Base-by-base conservation (phyloP, 2,113 vertebrate species). In the Coracopsis vasa region DNA sequence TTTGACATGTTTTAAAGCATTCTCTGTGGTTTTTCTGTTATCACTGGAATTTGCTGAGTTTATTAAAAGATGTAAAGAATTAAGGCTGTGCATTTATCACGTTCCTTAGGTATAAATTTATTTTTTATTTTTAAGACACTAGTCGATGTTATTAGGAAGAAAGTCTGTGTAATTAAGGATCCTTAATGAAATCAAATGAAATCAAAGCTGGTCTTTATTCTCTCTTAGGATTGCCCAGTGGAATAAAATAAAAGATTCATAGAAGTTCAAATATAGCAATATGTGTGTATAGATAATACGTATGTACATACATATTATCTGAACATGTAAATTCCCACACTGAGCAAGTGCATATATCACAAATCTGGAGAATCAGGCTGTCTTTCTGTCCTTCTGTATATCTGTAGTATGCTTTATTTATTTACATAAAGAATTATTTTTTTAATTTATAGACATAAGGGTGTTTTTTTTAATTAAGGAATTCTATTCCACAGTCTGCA, bases 11-110 rank as follows among this genome's bases (percentile, higher is more conserved):
- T 97, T 80, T 74, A 94, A 97, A 92, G 80, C 37, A 88, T 81
- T 97, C 19, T 92, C 69, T 69, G 69, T 85, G 51, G 62, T 97
- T 94, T 96, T 88, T 88, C 75, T 96, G 50, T 75, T 88, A 79
- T 82, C 86, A 58, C 31, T 87, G 84, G 94, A 96, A 96, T 95
- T 97, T 97, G 47, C 67, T 94, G 84, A 96, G 89, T 97, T 96
- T 96, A 96, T 96, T 95, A 93, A 96, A 97, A 95, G 41, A 58
- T 41, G 90, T 94, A 89, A 88, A 80, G 70, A 95, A 92, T 65
- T 90, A 94, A 62, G 35, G 35, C 29, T 75, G 23, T 80, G 31
- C 8, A 86, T 86, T 87, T 77, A 88, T 96, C 87, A 75, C 79
- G 48, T 84, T 75, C 75, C 70, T 83, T n/a, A 60, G 16, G 56